Base-by-base conservation (phyloP, 2,888 invertebrate genomes). In the Epirrhoe tristata region DNA sequence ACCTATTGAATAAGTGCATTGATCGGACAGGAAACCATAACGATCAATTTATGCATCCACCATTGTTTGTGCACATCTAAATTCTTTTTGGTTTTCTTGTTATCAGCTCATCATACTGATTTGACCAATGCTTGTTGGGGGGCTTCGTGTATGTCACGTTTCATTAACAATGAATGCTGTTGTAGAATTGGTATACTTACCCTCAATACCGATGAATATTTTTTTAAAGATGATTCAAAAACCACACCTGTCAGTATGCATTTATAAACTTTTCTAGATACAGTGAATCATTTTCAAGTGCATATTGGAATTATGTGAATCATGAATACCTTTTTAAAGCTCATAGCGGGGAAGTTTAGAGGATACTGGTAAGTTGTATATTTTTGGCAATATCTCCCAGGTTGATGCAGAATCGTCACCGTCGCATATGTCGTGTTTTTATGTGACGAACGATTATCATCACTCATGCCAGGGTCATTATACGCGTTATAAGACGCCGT, bases 301-400 rank as follows among this genome's bases (percentile, higher is more conserved):
- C 72, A 72, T 72, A 74, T 78, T 77, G 62, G 67, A 71, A 7
- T 71, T n/a, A 63, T 64, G 66, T 86, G 85, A 87, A 73, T 87
- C 86, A 86, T 71, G 39, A 50, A 59, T 69, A 70, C 58, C 60
- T 66, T 63, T 69, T 63, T 69, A 63, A 58, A 70, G 70, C 63
- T 64, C 67, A 75, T 71, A 63, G 73, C 69, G 72, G 72, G 72
- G 67, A 73, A 67, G 69, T 75, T 66, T 67, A 58, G 58, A 77
- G 75, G 74, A 72, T 61, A 64, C 32, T 48, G n/a, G n/a, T n/a
- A n/a, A n/a, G n/a, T n/a, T 17, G 70, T 77, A 70, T 89, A 90
- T 88, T 90, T 91, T 89, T 76, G 89, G 86, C 82, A 68, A 83
- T 81, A 77, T 89, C 90, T 81, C 91, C 91, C 90, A 80, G 83